Base-by-base conservation (phyloP, 2,797 vertebrate species). In the Crenuchus spilurus region DNA sequence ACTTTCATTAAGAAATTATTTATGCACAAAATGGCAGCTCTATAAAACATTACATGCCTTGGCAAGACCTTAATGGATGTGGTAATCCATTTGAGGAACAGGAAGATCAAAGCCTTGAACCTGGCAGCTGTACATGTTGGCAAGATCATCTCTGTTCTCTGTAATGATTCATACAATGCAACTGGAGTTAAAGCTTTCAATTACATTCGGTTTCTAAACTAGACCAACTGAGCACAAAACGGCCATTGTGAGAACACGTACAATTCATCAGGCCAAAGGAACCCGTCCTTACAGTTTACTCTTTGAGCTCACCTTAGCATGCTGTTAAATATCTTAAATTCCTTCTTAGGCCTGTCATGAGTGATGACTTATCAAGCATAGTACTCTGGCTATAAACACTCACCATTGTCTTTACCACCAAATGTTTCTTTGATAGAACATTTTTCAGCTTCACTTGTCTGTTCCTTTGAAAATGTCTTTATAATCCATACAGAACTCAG, bases 1-100 rank as follows among this genome's bases (percentile, higher is more conserved):
- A 60, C 79, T 74, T 82, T 87, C 85, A 87, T 89, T 85, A 85
- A 78, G 58, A 79, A 66, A 79, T 87, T 80, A 88, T 88, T 88
- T 84, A 88, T 85, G 79, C 73, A 81, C 80, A 74, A 67, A 72
- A 75, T 73, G 67, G 84, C 80, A 84, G 80, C 75, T 80, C 77
- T 80, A 80, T 82, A 84, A 58, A 51, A 75, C 82, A 83, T 82
- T 80, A 84, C 80, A 77, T 79, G 77, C 75, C 84, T 67, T 78
- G 82, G 72, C 64, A 80, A 33, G 75, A 78, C 57, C 70, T 65
- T 87, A 88, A 91, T 86, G 82, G 85, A 86, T 75, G 78, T 75
- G 84, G 75, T 79, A 85, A 86, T 76, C 86, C 80, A 87, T 87
- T 72, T 72, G 35, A 69, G 28, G 31, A 72, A 72, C 26, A 51